Base-by-base conservation (phyloP, 2,113 vertebrate genomes). In the Python bivittatus region DNA sequence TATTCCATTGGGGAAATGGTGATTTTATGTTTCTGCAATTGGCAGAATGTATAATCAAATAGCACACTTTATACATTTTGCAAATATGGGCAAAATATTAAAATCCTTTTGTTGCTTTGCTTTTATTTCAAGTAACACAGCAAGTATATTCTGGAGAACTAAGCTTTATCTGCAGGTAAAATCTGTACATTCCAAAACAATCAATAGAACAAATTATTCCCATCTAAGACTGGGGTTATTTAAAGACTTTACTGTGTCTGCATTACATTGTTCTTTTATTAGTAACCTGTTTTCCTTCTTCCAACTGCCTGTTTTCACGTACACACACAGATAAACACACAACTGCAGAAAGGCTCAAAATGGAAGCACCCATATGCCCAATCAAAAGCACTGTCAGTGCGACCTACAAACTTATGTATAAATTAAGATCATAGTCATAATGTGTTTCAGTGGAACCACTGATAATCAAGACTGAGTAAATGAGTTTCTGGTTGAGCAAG, bases 1-100 rank as follows among this genome's bases (percentile, higher is more conserved):
- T 44, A 53, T 53, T 53, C 84, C 6, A 3, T 86, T 86, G 11
- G 52, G 12, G 48, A 86, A 88, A 79, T 85, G 10, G 7, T 23
- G 52, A 57, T 84, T 89, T 89, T 8, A 22, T 94, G n/a, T 11
- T 54, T 92, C 87, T 92, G 7, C 23, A 92, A 53, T 11, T 72
- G 53, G 64, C 52, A n/a, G 56, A 42, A 79, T 29, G 29, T 4
- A 83, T 23, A 83, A 27, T 11, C 79, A 91, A 84, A 1, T 15
- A 27, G 88, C 42, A 54, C 44, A 27, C 90, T 42, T 54, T 91
- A 90, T 52, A 53, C 6, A 53, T 7, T 20, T 3, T 89, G 42
- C 6, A 54, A 53, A 87, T 79, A 17, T 84, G 48, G 89, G 44
- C 0, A 48, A 42, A 48, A 13, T 29, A 86, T 84, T 88, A 83